Evolutionary conservation across 2,888 invertebrate species (phyloP), one percentile per base, ranked within the genome.

Genomic region (Ormyrus rosae): DNA sequence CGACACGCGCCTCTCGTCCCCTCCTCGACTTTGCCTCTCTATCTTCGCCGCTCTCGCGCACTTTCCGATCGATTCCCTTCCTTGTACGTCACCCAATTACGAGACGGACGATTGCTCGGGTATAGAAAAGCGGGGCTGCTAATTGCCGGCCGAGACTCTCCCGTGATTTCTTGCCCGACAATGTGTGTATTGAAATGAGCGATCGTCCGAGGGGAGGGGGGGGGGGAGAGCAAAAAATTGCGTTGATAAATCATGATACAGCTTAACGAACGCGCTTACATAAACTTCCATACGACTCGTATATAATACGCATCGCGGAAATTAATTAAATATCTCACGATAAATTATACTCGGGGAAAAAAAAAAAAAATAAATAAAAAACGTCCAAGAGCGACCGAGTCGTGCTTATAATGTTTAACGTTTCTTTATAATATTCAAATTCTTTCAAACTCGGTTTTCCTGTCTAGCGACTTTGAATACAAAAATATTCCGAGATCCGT

Each of bases 41-140:
- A 19, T 48, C 46, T 46, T 55, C 48, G 64, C 60, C 11, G 48
- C 48, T 13, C 51, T 10, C 71, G 19, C 51, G 75, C 53, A 68
- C 48, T 48, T 70, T 51, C 63, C 73, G 69, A 78, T 51, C 70
- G 70, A 55, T 64, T 76, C 78, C 60, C 83, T 79, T 76, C 72
- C 71, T 71, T 78, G 50, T 77, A 67, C 72, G 67, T 72, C 72
- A 34, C 46, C 60, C 72, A 71, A 71, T 78, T 71, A 78, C 71
- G 60, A 65, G 34, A 53, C 19, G 63, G n/a, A 55, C 69, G 56
- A 70, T 60, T 51, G 50, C 69, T 56, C 11, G 34, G 34, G 53
- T 65, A 45, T 51, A 69, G 72, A 60, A 58, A 64, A 48, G 13
- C 34, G 34, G 34, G 2, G 2, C 34, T 34, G 19, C 71, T 72